Conservation (phyloP, 2,113 vertebrate species). For the Gymnogyps californianus region DNA sequence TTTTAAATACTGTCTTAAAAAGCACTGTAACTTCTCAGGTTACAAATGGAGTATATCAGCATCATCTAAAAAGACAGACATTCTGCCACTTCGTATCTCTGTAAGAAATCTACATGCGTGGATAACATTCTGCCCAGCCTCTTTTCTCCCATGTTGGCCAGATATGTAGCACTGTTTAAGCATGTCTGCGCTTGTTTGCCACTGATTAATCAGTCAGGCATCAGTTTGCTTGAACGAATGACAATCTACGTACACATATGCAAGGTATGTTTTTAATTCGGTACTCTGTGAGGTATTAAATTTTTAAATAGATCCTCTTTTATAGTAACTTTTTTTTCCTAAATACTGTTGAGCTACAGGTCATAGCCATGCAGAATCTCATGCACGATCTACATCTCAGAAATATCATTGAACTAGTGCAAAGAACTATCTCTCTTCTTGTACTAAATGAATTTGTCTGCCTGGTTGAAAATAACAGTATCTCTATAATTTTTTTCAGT, state of each 20-base stretch:
- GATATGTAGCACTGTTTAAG: not conserved
- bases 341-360: not conserved
- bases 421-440: not conserved
- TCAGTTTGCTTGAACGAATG: not conserved
- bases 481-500: not conserved
- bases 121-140: not conserved
- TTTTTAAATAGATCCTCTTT: not conserved
- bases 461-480: not conserved
- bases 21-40: not conserved
- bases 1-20: not conserved
- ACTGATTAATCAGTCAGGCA: not conserved
- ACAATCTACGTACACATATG: not conserved
- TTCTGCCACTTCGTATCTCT: not conserved
- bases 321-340: not conserved
- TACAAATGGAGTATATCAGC: not conserved
- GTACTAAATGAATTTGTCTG: not conserved
- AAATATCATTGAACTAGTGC: not conserved
- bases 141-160: not conserved
- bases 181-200: not conserved
- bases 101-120: not conserved
- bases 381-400: rapidly evolving
- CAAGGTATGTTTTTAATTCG: not conserved
- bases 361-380: not conserved
- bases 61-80: not conserved
- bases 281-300: not conserved